Base-by-base conservation (phyloP, 2,113 vertebrate genomes). In the Irena cyanogastra region DNA sequence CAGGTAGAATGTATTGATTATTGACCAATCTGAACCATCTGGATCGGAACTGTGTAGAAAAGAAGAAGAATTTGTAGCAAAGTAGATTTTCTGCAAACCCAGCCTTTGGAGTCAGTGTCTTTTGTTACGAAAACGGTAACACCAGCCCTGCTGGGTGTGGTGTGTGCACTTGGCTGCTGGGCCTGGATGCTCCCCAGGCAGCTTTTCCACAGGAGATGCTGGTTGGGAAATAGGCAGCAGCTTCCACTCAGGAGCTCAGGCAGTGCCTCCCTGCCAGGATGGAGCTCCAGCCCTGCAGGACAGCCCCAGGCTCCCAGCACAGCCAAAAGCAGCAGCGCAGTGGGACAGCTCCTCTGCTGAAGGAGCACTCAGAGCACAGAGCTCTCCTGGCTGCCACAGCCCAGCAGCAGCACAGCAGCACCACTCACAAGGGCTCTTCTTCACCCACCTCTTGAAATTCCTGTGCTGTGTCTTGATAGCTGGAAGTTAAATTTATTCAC, bases 251-350 rank as follows among this genome's bases (percentile, higher is more conserved):
- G 54, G 31, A 56, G 54, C 9, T 57, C 54, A n/a, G 31, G 47
- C 11, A 22, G 47, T 49, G 23, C 47, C 47, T 26, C 47, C 13
- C 27, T 30, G 31, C 13, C 39, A 49, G 69, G 35, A 60, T 19
- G 15, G 2, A 37, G 20, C 5, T 30, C 8, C 13, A 13, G 64
- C 15, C 8, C 66, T n/a, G 53, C 31, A 12, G 90, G 23, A 52
- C 0, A 0, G 49, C 8, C 27, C 7, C 7, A 27, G 52, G 52
- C 70, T 90, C 56, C 61, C 5, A 5, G 42, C 22, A 33, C 33
- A 54, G 71, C 33, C 8, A 23, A 23, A 23, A 7, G 33, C 80
- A 72, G 68, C 49, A 35, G 44, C 39, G 3, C 16, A 1, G 1
- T 19, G 49, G 44, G 87, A 42, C 21, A 9, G 13, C 41, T 76